A percentile compares a stretch with the other conserved stretches of the same genome.
Evolutionary conservation across 2,888 invertebrate species (phyloP).

Genomic region (Drosophila mettleri): DNA sequence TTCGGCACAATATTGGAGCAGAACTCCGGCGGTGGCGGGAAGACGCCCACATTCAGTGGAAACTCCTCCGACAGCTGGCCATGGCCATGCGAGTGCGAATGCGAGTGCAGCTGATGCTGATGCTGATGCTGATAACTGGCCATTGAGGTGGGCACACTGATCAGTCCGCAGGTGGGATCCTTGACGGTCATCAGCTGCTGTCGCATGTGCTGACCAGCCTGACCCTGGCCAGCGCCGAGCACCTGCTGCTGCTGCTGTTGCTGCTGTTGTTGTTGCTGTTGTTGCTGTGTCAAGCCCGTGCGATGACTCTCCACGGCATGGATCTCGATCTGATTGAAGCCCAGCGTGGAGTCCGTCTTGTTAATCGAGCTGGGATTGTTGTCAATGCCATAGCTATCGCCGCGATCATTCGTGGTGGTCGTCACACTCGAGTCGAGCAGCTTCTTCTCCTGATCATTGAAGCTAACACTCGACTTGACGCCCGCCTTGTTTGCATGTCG

Average conservation of each 20-base stretch:
- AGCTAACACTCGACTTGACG: constrained; percentile 92
- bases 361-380: constrained; percentile 87
- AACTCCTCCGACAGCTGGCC: constrained; percentile 84
- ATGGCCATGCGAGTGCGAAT: constrained; percentile 65
- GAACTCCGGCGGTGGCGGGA: constrained; percentile 87
- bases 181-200: constrained; percentile 81
- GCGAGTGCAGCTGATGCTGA: constrained; percentile 46
- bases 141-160: constrained; percentile 80
- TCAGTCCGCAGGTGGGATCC: constrained; percentile 82
- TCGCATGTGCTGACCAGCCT: constrained; percentile 60
- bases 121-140: constrained; percentile 54
- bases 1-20: constrained; percentile 85
- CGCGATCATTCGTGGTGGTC: constrained; percentile 88
- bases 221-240: constrained; percentile 47
- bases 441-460: constrained; percentile 95
- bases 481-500: constrained; percentile 88
- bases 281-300: constrained; percentile 53
- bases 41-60: constrained; percentile 85
- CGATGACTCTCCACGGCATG: constrained; percentile 86
- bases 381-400: constrained; percentile 87
- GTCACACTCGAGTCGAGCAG: constrained; percentile 92
- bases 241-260: constrained; percentile 64
- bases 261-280: constrained; percentile 61
- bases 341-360: constrained; percentile 86
- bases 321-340: constrained; percentile 88